Evolutionary conservation across 2,888 invertebrate genomes (phyloP), one percentile per base, ranked within the genome.

Genomic region (Synergus japonicus): DNA sequence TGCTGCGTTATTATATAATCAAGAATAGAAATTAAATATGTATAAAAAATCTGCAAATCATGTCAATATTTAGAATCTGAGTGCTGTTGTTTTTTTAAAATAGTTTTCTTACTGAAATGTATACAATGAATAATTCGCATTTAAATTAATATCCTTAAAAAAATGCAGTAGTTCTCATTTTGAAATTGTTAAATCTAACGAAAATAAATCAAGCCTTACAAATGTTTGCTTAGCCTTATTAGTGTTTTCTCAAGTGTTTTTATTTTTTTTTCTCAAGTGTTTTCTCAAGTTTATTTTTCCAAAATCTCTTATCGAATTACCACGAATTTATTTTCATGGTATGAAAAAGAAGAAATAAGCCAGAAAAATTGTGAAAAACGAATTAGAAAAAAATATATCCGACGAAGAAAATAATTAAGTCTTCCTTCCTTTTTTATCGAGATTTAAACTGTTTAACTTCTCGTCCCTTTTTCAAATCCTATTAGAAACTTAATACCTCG

Each of bases 181-280:
- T 29, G 22, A 2, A 15, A n/a, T 65, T 43, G 37, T 65, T 41
- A 65, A 65, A 65, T 41, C 41, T 22, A 43, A 15, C 65, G 29
- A 41, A 65, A 65, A 65, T 65, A n/a, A 65, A 65, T 65, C 65
- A 65, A 41, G 65, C 13, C 43, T 41, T n/a, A 0, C 9, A 65
- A 65, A 65, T 65, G 15, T 65, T 41, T 13, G 2, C 15, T 2
- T 43, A 43, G 65, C 43, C 65, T 65, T 65, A 41, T 29, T 29
- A 10, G 9, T 41, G 41, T 65, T 8, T 13, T 43, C 9, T 41
- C 7, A 43, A 65, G 65, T 65, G 41, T 43, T 65, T 22, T 22
- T 22, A 22, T 22, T 22, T 22, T 22, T 22, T 65, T 8, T 13
- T 43, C 9, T 41, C 7, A 43, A 65, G 65, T 65, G 41, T 65